Evolutionary conservation across 2,797 vertebrate species (phyloP).

Genomic region (Danio jaintianensis): DNA sequence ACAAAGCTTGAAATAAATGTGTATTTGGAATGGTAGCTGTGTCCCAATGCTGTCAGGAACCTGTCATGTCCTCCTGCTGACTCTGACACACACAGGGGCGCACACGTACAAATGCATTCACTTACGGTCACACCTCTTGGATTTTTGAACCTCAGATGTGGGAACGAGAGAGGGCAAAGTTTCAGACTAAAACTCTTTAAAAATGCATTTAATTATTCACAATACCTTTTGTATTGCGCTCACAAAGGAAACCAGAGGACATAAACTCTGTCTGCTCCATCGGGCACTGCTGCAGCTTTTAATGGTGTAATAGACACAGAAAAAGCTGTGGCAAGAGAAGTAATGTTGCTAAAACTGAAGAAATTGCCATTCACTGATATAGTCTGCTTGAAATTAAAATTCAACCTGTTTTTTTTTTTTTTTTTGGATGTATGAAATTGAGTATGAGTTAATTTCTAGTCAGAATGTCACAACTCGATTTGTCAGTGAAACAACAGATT

Average conservation of each 20-base stretch:
- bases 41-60: slow-evolving; percentile 74
- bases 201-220: slow-evolving; percentile 1
- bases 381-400: background rate
- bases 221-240: background rate
- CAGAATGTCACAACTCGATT: background rate
- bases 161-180: background rate
- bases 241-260: too few species aligned
- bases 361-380: background rate
- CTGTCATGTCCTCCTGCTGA: slow-evolving; percentile 75
- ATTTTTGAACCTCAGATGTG: slow-evolving; percentile 73
- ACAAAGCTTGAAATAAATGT: slow-evolving; percentile 71
- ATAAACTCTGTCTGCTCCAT: slow-evolving; percentile 20
- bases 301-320: background rate
- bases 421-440: too few species aligned
- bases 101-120: background rate
- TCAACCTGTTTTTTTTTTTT: background rate
- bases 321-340: background rate
- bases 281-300: background rate
- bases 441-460: background rate
- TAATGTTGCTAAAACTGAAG: background rate
- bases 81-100: slow-evolving; percentile 59
- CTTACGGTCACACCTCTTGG: slow-evolving; percentile 61
- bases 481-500: too few species aligned
- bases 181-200: slow-evolving; percentile 3
- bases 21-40: slow-evolving; percentile 68